Conservation (phyloP, 2,888 invertebrate genomes). For the Athalia circularis region DNA sequence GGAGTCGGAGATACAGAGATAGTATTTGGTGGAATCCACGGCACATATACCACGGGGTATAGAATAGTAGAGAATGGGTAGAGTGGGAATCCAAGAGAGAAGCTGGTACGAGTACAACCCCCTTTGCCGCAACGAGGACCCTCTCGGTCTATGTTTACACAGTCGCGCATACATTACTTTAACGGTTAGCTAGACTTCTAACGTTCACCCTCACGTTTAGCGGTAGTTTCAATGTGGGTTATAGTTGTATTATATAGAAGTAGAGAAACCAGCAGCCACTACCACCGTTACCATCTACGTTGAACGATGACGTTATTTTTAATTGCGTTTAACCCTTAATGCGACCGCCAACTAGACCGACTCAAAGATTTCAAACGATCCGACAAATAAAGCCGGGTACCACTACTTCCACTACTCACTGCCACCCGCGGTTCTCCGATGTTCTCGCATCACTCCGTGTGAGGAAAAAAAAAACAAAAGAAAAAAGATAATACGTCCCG, state of each 20-base stretch:
- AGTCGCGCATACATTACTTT: conserved; percentile 63
- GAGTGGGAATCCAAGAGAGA: conserved; percentile 4
- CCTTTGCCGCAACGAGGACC: conserved; percentile 37
- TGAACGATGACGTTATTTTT: conserved; percentile 41
- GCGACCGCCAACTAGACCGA: neutral
- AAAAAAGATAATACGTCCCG: too few relatives aligned
- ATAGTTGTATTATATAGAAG: too few relatives aligned
- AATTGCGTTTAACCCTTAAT: conserved; percentile 37
- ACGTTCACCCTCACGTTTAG: conserved; percentile 28
- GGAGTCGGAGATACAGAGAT: neutral
- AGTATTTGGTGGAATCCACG: neutral
- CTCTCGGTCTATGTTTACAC: conserved; percentile 58
- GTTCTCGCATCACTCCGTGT: too few relatives aligned
- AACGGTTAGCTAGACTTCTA: conserved; percentile 42
- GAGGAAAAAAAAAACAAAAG: too few relatives aligned
- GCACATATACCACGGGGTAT: neutral
- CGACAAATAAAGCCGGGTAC: too few relatives aligned
- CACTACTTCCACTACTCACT: too few relatives aligned
- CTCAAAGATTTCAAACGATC: neutral
- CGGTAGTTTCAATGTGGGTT: conserved; percentile 1
- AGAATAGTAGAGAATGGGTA: neutral
- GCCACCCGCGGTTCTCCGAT: too few relatives aligned
- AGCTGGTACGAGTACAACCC: conserved; percentile 33
- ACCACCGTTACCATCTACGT: neutral
- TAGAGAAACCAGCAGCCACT: neutral